phyloP scores from a whole-genome alignment of 2,888 invertebrate species.

The Clepsis dumicolana region DNA sequence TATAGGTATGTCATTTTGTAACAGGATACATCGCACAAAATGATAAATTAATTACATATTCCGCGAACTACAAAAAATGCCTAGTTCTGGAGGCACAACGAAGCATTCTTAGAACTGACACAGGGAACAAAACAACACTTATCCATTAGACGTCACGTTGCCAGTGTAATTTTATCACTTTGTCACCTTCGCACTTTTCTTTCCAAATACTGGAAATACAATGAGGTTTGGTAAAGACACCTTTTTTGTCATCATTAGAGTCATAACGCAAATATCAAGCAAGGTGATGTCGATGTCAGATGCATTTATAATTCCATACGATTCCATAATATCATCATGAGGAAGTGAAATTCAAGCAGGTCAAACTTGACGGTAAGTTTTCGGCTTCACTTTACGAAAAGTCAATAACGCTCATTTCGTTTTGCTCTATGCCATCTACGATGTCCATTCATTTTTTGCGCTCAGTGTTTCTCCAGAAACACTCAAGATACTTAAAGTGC shows the following conservation, averaged over 20 bases:
- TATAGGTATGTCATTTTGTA: not conserved
- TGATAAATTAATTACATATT: not conserved
- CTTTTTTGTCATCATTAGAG: not conserved
- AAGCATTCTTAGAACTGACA: constrained; percentile 23
- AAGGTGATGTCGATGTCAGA: not conserved
- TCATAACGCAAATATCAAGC: too few relatives aligned
- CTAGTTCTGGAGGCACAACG: constrained; percentile 12
- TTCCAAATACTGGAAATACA: not conserved
- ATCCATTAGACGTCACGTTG: constrained; percentile 41
- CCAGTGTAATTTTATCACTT: constrained; percentile 51
- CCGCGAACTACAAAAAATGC: constrained; percentile 30
- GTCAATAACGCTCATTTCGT: constrained; percentile 4
- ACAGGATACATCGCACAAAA: not conserved
- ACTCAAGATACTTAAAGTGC: not conserved
- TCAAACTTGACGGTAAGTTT: constrained; percentile 7
- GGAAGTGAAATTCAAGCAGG: not conserved
- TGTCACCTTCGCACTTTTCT: constrained; percentile 39
- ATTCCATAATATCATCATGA: not conserved
- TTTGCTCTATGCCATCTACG: constrained; percentile 69
- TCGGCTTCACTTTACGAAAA: constrained; percentile 21
- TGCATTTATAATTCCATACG: not conserved
- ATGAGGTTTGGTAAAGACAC: not conserved
- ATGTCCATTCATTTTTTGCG: constrained; percentile 17
- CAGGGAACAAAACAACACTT: constrained; percentile 12
- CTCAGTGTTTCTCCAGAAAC: not conserved